These are phyloP conservation scores for Uromys caudimaculatus DNA, from an alignment of 2,797 vertebrate species.

Conservation along the genomic window DNA sequence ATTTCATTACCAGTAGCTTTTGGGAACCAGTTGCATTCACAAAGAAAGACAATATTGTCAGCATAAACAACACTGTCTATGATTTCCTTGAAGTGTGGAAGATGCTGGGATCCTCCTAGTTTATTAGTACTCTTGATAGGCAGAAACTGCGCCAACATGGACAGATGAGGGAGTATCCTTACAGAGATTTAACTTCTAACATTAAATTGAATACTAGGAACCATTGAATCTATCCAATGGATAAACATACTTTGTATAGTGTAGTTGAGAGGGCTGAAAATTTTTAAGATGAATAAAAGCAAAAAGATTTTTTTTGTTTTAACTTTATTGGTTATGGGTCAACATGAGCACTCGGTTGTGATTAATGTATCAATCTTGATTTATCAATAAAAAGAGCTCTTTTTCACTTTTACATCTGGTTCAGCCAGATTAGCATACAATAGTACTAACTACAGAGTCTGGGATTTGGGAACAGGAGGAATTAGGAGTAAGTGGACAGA, in stretches of 20 bases:
- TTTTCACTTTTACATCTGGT: not conserved
- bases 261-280: not conserved
- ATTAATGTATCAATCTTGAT: constrained; percentile 25
- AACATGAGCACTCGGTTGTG: not conserved
- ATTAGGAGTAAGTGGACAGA: not conserved
- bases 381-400: not conserved
- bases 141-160: not conserved
- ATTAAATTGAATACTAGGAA: not conserved
- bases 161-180: not conserved
- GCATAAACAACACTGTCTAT: constrained; percentile 22
- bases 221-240: not conserved
- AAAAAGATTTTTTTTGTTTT: not conserved
- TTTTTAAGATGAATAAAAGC: not conserved
- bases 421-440: not conserved
- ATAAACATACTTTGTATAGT: not conserved
- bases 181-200: not conserved
- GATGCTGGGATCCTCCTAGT: not conserved
- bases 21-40: constrained; percentile 33
- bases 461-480: not conserved
- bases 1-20: not conserved
- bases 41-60: constrained; percentile 41
- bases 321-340: not conserved
- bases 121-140: constrained; percentile 21
- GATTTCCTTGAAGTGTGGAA: not conserved
- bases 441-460: not conserved